phyloP scores from a whole-genome alignment of 1,140 invertebrate genomes.

The Drosophila chauvacae region DNA sequence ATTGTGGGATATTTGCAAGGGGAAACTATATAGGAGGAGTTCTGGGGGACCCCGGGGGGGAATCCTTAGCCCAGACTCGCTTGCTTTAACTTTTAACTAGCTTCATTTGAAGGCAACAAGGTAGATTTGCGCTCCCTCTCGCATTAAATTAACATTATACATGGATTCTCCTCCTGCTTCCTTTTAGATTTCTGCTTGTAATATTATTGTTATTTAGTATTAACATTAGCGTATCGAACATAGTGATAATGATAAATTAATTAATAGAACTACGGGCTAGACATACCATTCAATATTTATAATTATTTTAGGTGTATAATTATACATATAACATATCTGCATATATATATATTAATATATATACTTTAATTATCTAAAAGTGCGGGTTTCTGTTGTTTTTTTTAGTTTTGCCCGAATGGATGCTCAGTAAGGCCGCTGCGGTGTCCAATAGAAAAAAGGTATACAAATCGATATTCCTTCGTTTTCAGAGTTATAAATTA shows the following conservation, averaged over 20 bases:
- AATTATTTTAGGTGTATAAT: slow-evolving; percentile 38
- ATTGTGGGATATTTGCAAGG: slow-evolving; percentile 28
- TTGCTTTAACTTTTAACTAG: slow-evolving; percentile 71
- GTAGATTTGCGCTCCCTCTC: slow-evolving; percentile 72
- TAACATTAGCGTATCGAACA: slow-evolving; percentile 53
- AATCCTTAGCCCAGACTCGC: slow-evolving; percentile 45
- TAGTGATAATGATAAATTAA: slow-evolving; percentile 67
- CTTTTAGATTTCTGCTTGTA: slow-evolving; percentile 36
- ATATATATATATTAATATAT: slow-evolving; percentile 32
- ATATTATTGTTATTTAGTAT: slow-evolving; percentile 40
- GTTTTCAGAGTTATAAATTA: slow-evolving; percentile 25
- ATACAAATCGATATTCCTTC: not conserved
- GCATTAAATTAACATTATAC: slow-evolving; percentile 67
- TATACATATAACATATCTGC: slow-evolving; percentile 38
- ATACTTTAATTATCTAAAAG: slow-evolving; percentile 66
- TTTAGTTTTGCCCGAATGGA: slow-evolving; percentile 14
- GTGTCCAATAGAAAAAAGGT: slow-evolving; percentile 58
- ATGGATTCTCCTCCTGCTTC: slow-evolving; percentile 26
- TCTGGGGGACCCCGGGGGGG: slow-evolving; percentile 25
- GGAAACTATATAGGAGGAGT: slow-evolving; percentile 33
- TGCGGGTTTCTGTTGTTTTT: slow-evolving; percentile 38
- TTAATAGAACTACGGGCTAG: slow-evolving; percentile 68
- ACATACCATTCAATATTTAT: slow-evolving; percentile 68
- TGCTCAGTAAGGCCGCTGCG: slow-evolving; percentile 73
- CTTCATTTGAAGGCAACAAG: slow-evolving; percentile 85